phyloP scores from a whole-genome alignment of 2,797 vertebrate species.

The Danio albolineatus region DNA sequence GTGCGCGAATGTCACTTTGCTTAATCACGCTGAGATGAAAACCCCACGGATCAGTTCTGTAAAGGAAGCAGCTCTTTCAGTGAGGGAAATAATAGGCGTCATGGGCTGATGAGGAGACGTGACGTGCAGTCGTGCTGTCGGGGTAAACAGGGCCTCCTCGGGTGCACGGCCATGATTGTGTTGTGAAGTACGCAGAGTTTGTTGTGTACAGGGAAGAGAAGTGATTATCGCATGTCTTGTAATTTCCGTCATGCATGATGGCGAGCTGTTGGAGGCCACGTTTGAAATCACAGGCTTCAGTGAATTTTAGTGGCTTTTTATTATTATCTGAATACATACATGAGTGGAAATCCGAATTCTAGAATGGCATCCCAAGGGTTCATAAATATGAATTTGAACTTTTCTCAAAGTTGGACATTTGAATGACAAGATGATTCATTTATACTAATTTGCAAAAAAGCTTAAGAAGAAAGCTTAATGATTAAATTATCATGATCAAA shows the following conservation, averaged over 20 bases:
- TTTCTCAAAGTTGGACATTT: too few species aligned
- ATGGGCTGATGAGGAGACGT: conserved; percentile 26
- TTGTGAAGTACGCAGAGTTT: conserved; percentile 46
- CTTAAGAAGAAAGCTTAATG: too few species aligned
- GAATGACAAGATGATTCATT: too few species aligned
- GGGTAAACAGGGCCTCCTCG: neutral
- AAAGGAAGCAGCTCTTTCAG: conserved; percentile 23
- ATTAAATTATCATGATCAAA: too few species aligned
- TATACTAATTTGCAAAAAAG: too few species aligned
- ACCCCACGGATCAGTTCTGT: conserved; percentile 37
- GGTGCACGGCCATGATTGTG: neutral
- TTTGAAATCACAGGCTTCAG: conserved; percentile 9
- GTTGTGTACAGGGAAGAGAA: neutral
- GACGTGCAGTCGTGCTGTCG: neutral
- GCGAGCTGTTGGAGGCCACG: conserved; percentile 1
- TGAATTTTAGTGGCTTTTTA: conserved; percentile 16
- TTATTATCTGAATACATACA: conserved; percentile 2
- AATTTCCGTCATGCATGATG: conserved; percentile 12
- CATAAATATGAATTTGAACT: neutral
- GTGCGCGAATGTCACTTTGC: conserved; percentile 46
- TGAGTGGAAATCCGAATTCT: neutral
- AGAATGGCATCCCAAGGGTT: neutral
- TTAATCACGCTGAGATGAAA: conserved; percentile 52
- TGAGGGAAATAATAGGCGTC: conserved; percentile 23
- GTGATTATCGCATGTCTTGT: conserved; percentile 13